phyloP scores from a whole-genome alignment of 2,888 invertebrate genomes.

The Fissipunctia ypsillon region DNA sequence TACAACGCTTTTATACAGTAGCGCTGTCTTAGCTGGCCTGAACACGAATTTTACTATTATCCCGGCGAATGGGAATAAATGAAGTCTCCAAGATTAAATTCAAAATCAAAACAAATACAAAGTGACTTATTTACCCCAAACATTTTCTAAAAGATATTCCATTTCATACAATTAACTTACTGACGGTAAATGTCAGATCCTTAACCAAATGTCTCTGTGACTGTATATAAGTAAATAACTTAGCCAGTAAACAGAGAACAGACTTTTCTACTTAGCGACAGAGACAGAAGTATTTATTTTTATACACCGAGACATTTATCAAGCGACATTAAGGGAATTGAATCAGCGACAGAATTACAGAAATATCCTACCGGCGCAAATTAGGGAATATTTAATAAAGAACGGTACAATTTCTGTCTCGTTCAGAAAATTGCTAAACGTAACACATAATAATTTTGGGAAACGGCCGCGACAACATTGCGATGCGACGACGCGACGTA shows the following conservation, averaged over 20 bases:
- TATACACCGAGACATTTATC: conserved; percentile 27
- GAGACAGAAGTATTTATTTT: conserved; percentile 13
- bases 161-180: conserved; percentile 1
- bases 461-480: conserved; percentile 19
- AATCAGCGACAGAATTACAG: conserved; percentile 33
- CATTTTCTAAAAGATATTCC: conserved; percentile 2
- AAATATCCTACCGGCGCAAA: conserved; percentile 31
- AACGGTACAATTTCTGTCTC: conserved; percentile 19
- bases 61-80: conserved; percentile 5
- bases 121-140: conserved; percentile 2
- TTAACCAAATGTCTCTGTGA: conserved; percentile 8
- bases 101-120: neutral
- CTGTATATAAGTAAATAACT: conserved; percentile 22
- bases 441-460: conserved; percentile 32
- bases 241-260: conserved; percentile 33
- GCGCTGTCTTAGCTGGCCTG: too few species aligned
- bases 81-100: neutral
- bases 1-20: too few species aligned
- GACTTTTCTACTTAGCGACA: conserved; percentile 30
- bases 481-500: neutral
- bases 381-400: conserved; percentile 54
- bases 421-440: conserved; percentile 36
- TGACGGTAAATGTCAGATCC: conserved; percentile 20
- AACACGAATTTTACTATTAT: too few species aligned
- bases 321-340: conserved; percentile 44